Base-by-base conservation (phyloP, 53 echinoderm and acorn worm genomes). In the Actinopyga echinites region DNA sequence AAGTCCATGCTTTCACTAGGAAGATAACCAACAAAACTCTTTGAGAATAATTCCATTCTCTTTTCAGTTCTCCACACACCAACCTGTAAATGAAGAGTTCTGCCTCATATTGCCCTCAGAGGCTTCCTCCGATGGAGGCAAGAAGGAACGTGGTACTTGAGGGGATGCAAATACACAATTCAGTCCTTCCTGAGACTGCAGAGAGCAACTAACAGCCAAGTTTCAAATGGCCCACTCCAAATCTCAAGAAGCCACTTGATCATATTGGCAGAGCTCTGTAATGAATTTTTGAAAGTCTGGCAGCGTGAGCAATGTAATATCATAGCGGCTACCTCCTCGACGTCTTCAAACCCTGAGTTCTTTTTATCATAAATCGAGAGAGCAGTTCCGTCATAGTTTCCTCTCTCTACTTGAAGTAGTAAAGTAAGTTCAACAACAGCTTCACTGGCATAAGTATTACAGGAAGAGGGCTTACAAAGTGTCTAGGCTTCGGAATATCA, bases 231-330 rank as follows among this genome's bases (percentile, higher is more conserved):
- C 69, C 69, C 69, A 69, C 69, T 69, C 69, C 8, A n/a, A 38
- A 69, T 69, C 69, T 69, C 43, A 69, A 69, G 69, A 22, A 69
- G 69, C 69, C 69, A 69, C 69, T 69, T 69, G 69, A 69, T 69
- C 69, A 69, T 69, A 69, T 69, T 69, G 69, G 11, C 26, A 44
- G 69, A 69, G 69, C 69, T 34, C 69, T 69, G 69, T 69, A 69
- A 69, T 69, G 69, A 69, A 69, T 69, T 69, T 69, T 69, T 69
- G 69, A 69, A 69, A 42, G 69, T 69, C 69, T 69, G 69, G 69
- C 42, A 10, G 69, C 23, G 38, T 8, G 69, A 42, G 23, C 69
- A 40, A 66, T 34, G 69, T 69, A 69, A 69, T 69, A 69, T 69
- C 69, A 69, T 69, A 69, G 69, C 69, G 5, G 20, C 24, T 69